Conservation (phyloP, 2,797 vertebrate species). For the Myotis myotis region DNA sequence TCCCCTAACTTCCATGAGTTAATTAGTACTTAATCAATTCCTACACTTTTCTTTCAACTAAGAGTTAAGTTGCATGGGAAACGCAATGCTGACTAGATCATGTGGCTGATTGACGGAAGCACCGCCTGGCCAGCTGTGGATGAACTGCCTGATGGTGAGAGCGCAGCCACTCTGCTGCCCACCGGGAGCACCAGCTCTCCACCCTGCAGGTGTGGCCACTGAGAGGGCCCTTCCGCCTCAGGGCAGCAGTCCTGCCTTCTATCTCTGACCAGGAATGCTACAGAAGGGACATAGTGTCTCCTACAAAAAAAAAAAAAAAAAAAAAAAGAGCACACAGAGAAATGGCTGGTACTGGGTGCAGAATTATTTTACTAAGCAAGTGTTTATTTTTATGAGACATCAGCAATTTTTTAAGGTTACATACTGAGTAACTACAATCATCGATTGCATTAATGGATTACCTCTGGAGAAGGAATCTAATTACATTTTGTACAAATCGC, state of each 20-base stretch:
- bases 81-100: neutral
- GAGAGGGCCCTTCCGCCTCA: neutral
- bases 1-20: neutral
- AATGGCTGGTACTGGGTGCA: neutral
- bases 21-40: neutral
- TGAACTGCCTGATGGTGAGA: neutral
- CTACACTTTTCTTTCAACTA: neutral
- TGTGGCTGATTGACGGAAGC: neutral
- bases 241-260: neutral
- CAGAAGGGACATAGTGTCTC: neutral
- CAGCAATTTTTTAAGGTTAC: slow-evolving; percentile 53
- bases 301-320: neutral
- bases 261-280: neutral
- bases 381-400: slow-evolving; percentile 51
- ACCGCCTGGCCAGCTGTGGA: neutral
- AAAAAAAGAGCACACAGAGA: neutral
- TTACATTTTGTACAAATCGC: slow-evolving; percentile 63
- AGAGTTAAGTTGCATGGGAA: neutral
- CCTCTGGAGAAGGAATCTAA: slow-evolving; percentile 67
- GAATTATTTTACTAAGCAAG: slow-evolving; percentile 35
- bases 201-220: neutral
- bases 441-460: slow-evolving; percentile 53
- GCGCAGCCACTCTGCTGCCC: neutral
- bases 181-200: neutral
- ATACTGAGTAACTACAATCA: slow-evolving; percentile 30